phyloP scores from a whole-genome alignment of 2,113 vertebrate species.

The Prunella himalayana region DNA sequence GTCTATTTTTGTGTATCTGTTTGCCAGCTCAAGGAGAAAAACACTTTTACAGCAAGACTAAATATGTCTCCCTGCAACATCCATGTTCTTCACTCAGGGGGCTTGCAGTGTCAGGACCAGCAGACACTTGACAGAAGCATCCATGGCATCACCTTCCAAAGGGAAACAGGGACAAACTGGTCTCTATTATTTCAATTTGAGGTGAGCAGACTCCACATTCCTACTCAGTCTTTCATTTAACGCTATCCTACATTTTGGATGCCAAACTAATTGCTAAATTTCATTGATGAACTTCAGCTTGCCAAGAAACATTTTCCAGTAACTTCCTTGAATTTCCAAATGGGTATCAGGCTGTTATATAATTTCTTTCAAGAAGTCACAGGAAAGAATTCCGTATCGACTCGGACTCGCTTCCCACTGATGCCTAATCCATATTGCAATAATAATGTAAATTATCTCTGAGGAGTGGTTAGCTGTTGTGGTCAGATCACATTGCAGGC shows the following conservation, averaged over 20 bases:
- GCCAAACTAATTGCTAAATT: background rate
- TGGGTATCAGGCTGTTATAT: background rate
- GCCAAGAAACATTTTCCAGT: background rate
- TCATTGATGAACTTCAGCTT: background rate
- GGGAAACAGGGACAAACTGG: background rate
- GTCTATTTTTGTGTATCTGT: background rate
- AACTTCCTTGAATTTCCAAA: background rate
- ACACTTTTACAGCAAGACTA: background rate
- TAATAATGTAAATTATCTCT: conserved; percentile 48
- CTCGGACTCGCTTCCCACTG: background rate
- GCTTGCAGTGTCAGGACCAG: background rate
- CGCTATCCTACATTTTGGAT: background rate
- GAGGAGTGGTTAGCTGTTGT: background rate
- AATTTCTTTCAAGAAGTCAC: conserved; percentile 18
- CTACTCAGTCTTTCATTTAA: background rate
- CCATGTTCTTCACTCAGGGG: background rate
- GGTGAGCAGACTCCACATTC: background rate
- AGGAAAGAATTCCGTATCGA: conserved; percentile 9
- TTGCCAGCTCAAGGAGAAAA: conserved; percentile 37
- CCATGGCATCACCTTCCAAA: background rate
- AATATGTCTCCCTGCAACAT: background rate
- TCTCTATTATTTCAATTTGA: background rate
- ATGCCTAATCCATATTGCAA: conserved; percentile 47
- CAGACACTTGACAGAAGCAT: background rate
- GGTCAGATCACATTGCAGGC: conserved; percentile 30